These are phyloP conservation scores for Anoplolepis gracilipes DNA, from an alignment of 1,140 invertebrate genomes.

Conservation along the genomic window DNA sequence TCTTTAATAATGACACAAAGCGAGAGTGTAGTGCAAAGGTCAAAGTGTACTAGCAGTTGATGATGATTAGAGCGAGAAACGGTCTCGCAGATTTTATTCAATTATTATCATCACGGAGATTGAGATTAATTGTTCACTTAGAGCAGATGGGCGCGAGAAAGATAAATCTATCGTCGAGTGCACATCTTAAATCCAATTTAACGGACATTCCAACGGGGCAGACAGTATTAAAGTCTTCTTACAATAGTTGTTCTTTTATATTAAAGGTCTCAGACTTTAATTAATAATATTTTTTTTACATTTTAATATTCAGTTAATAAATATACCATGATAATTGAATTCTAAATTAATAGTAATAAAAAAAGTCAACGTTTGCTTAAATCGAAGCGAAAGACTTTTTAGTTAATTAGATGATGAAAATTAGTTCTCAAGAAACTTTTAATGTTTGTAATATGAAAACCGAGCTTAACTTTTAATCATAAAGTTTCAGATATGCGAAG, in stretches of 20 bases:
- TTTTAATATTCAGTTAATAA: background rate
- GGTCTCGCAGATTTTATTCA: slow-evolving; percentile 39
- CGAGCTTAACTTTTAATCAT: background rate
- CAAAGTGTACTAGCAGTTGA: slow-evolving; percentile 1
- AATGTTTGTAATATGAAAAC: background rate
- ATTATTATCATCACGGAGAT: slow-evolving; percentile 50
- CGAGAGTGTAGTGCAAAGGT: slow-evolving; percentile 13
- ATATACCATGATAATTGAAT: background rate
- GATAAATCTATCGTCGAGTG: slow-evolving; percentile 47
- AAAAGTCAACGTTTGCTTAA: too few relatives aligned
- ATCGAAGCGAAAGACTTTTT: background rate
- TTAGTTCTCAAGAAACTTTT: background rate
- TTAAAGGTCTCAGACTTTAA: background rate
- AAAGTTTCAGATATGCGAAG: slow-evolving; percentile 11
- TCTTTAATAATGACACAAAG: background rate
- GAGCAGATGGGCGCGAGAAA: slow-evolving; percentile 24
- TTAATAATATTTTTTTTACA: too few relatives aligned
- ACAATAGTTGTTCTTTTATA: background rate
- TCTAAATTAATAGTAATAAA: background rate
- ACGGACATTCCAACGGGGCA: slow-evolving; percentile 26
- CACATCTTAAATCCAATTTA: slow-evolving; percentile 54
- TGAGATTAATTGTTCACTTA: slow-evolving; percentile 58
- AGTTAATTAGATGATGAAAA: background rate
- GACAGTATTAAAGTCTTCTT: slow-evolving; percentile 32
- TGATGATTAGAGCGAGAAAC: slow-evolving; percentile 27